Evolutionary conservation across 2,888 invertebrate genomes (phyloP), one percentile per base, ranked within the genome.

Genomic region (Drosophila prostipennis): DNA sequence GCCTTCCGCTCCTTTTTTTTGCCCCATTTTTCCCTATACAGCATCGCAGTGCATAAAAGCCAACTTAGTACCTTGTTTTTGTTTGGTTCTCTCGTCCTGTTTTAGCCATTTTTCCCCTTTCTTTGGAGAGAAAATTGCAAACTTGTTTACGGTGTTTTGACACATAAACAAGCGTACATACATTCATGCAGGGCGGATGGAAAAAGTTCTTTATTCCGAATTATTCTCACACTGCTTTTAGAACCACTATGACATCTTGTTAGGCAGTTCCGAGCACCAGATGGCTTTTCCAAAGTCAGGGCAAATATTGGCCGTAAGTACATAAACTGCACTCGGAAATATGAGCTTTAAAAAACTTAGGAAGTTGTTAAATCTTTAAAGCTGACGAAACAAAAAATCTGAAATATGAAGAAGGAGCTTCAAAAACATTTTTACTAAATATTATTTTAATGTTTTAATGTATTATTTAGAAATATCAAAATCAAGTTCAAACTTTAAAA

Each of bases 81-180:
- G 32, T 45, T 37, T n/a, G 32, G 23, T 37, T 45, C 13, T 26
- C 13, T 19, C 49, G 51, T 57, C 49, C 58, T 16, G 32, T 39
- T 48, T 14, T 8, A 65, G 29, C n/a, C 61, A 36, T 14, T 43
- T 63, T 36, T 6, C 6, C 11, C 14, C n/a, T 11, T 32, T 2
- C 13, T 68, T 53, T 69, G 58, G 51, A 60, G 64, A 65, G 64
- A 65, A 77, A 80, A 76, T 63, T 58, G 76, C 56, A 61, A 86
- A 72, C 72, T 80, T 81, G 78, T 80, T 83, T 81, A 78, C 80
- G 61, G 48, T 53, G 63, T 72, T 63, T 63, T 69, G 58, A 61
- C 63, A 72, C 53, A 67, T 71, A 57, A 67, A 51, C 68, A 58
- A 48, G 29, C 42, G 32, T 69, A 39, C 45, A 6, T 58, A 45